Base-by-base conservation (phyloP, 2,113 vertebrate species). In the Neodontobutis hainanensis region DNA sequence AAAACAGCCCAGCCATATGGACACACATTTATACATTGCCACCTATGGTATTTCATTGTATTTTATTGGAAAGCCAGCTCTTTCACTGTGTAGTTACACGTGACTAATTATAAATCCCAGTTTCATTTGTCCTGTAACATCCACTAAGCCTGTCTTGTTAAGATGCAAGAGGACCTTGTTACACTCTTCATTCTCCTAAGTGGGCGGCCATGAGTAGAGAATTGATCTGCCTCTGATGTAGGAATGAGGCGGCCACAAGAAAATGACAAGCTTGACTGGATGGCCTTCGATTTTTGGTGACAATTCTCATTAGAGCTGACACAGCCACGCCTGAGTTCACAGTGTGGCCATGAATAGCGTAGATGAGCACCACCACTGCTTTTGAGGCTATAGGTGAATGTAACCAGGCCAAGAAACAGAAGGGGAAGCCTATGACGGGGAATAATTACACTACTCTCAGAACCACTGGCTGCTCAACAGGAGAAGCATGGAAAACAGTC, bases 281-380 rank as follows among this genome's bases (percentile, higher is more conserved):
- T 48, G 52, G 32, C 48, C 56, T 88, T 86, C 73, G 51, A 90
- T 88, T 84, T 87, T 65, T 49, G 36, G 75, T 61, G 79, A 70
- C 83, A 78, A 45, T 69, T 82, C 89, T 90, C 90, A 90, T 92
- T 91, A 90, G 86, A 7, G 64, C 44, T 66, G 85, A 90, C 80
- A 71, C 10, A 42, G 68, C 55, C 51, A 11, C 51, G 45, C 68
- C 58, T 61, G 47, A 66, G 48, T 59, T 47, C 61, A 61, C 46
- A 38, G 38, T 44, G 5, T 15, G 70, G 67, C 64, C 63, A 70
- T 69, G 70, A 80, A 83, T 61, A 40, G 49, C 16, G 6, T 5
- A 49, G 6, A 53, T 40, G 55, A 80, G 66, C 70, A 40, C 58
- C n/a, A 49, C 3, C 36, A 66, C 48, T 1, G 6, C 65, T 55